Base-by-base conservation (phyloP, 2,888 invertebrate species). In the Nephrotoma flavescens region DNA sequence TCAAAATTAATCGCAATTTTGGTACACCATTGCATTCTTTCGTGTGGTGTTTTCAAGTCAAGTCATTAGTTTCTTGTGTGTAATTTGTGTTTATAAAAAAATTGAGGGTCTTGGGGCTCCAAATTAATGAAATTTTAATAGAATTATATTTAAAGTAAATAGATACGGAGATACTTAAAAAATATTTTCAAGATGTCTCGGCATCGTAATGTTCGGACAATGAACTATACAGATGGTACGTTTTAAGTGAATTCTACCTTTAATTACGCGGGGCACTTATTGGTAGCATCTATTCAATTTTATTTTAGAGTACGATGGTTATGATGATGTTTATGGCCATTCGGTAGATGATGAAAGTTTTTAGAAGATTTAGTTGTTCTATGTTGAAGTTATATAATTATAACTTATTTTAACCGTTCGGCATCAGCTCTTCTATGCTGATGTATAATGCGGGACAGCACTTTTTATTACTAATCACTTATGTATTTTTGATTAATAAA, bases 311-410 rank as follows among this genome's bases (percentile, higher is more conserved):
- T 98, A 96, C 90, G 98, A 98, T 89, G 96, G 94, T 15, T 97
- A 97, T 90, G 91, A 92, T 88, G 97, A 97, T 92, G 94, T 97
- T 87, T 98, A 97, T 91, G 98, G 98, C 11, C 96, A 97, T 91
- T 98, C 98, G 2, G 95, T 98, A 83, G 98, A 98, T 91, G 98
- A 98, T 91, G 98, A 98, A 90, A 97, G n/a, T n/a, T n/a, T n/a
- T n/a, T n/a, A n/a, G n/a, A n/a, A n/a, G n/a, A n/a, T n/a, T n/a
- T n/a, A n/a, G n/a, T n/a, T n/a, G n/a, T n/a, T n/a, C n/a, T n/a
- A n/a, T n/a, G n/a, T n/a, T n/a, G n/a, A n/a, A n/a, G n/a, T n/a
- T n/a, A n/a, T n/a, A n/a, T n/a, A n/a, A n/a, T n/a, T n/a, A n/a
- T n/a, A n/a, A n/a, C n/a, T n/a, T n/a, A n/a, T n/a, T n/a, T n/a